Evolutionary conservation across 2,888 invertebrate genomes (phyloP), one percentile per base, ranked within the genome.

Genomic region (Anoncus sp.): DNA sequence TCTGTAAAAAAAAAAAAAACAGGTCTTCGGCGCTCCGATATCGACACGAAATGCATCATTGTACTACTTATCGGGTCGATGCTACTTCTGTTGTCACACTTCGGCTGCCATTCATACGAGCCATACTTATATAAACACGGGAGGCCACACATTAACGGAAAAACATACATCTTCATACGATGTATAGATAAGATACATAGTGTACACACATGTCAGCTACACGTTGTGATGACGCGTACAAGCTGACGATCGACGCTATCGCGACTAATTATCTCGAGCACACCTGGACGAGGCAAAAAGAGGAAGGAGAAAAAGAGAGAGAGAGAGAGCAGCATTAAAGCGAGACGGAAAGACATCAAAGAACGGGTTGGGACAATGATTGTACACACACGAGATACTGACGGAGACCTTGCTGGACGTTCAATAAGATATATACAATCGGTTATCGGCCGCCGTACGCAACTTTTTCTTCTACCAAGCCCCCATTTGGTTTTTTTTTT

Each of bases 401-500:
- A 4, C 14, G 53, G 47, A 24, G 55, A 40, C 59, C 59, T 73
- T 51, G 73, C n/a, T 27, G 59, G 59, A 51, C 18, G 59, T 59
- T 55, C 27, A 27, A 51, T 49, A 35, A 43, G 35, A 55, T 53
- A 24, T 53, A 24, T 18, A 53, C 60, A 53, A 67, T 53, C 69
- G 62, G 62, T 60, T 69, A 75, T 69, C 69, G 57, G 40, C 49
- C 57, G 40, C 31, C 31, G 31, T 31, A 10, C 16, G 24, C 57
- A 49, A 4, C 27, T 10, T 49, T 63, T 57, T 27, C 38, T 43
- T 22, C 49, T 47, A 4, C 20, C 27, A 43, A 14, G 49, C 27
- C 24, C 31, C 53, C 18, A 12, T 18, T 22, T 14, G 45, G 31
- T 63, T 62, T 38, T 49, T 45, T 53, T 43, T 16, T 47, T 24